Conservation (phyloP, 2,113 vertebrate species). For the Campylomormyrus tamandua region DNA sequence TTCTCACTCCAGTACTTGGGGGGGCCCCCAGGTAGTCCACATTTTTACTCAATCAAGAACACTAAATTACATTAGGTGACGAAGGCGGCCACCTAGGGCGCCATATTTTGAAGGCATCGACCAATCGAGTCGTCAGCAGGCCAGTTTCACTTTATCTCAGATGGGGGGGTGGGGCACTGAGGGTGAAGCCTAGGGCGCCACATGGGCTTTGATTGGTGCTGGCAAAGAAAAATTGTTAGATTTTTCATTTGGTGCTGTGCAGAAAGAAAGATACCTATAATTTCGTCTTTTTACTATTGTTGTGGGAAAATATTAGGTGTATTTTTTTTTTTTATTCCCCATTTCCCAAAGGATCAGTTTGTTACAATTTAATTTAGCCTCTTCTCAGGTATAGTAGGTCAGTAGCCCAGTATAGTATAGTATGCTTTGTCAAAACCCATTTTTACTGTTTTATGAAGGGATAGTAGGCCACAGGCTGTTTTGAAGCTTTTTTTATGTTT, state of each 20-base stretch:
- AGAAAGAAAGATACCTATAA: neutral
- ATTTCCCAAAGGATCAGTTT: neutral
- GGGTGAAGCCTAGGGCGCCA: neutral
- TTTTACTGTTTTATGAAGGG: neutral
- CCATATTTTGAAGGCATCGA: neutral
- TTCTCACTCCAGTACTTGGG: neutral
- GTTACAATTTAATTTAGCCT: neutral
- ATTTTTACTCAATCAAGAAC: neutral
- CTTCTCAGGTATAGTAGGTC: neutral
- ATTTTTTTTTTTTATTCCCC: neutral
- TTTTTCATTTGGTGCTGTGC: neutral
- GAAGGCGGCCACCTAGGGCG: neutral
- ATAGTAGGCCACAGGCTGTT: neutral
- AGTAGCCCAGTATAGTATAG: neutral
- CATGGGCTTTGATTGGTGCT: neutral
- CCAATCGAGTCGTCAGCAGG: neutral
- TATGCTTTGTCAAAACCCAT: neutral
- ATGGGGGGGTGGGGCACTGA: neutral
- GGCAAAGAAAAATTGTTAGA: neutral
- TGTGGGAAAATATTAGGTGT: neutral
- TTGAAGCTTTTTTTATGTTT: neutral
- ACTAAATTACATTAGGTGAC: neutral
- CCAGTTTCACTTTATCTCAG: neutral
- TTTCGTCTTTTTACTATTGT: neutral
- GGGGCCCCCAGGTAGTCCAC: neutral